Percentiles rank a stretch among this genome's conserved stretches.
phyloP scores from a whole-genome alignment of 2,797 vertebrate genomes.

The Coilia nasus region DNA sequence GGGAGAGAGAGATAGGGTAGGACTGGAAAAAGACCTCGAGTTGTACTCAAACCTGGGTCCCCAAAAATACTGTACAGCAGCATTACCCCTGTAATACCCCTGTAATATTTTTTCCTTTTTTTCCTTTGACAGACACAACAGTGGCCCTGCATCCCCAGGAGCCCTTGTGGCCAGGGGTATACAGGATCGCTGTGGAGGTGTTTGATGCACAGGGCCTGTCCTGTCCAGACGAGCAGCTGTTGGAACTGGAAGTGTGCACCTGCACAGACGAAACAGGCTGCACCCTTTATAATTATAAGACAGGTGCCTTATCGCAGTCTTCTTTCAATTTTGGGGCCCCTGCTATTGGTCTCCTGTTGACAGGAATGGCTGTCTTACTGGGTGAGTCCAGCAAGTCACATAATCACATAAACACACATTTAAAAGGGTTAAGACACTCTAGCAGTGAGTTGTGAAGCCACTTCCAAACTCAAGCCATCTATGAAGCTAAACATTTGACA shows the following conservation, averaged over 20 bases:
- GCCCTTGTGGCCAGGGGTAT: slow-evolving; percentile 67
- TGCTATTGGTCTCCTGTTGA: slow-evolving; percentile 64
- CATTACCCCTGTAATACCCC: too few species aligned
- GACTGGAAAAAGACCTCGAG: too few species aligned
- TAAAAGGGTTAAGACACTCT: background rate
- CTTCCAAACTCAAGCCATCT: background rate
- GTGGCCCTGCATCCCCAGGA: slow-evolving; percentile 62
- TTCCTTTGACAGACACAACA: slow-evolving; percentile 60
- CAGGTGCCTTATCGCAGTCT: background rate
- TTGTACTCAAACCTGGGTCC: too few species aligned
- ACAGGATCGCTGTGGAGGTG: slow-evolving; percentile 67
- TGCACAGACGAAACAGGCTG: slow-evolving; percentile 61
- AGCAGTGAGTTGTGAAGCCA: background rate
- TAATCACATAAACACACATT: background rate
- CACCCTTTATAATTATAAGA: fast-evolving
- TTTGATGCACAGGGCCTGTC: slow-evolving; percentile 66
- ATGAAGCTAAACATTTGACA: background rate
- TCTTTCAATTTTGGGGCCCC: slow-evolving; percentile 50
- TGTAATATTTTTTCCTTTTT: background rate
- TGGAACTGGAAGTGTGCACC: slow-evolving; percentile 69
- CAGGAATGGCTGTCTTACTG: slow-evolving; percentile 63
- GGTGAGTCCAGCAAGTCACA: slow-evolving; percentile 66
- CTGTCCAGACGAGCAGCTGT: slow-evolving; percentile 61
- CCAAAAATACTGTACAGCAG: too few species aligned
- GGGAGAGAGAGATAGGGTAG: too few species aligned